Conservation (phyloP, 2,113 vertebrate genomes). For the Tangachromis dhanisi region DNA sequence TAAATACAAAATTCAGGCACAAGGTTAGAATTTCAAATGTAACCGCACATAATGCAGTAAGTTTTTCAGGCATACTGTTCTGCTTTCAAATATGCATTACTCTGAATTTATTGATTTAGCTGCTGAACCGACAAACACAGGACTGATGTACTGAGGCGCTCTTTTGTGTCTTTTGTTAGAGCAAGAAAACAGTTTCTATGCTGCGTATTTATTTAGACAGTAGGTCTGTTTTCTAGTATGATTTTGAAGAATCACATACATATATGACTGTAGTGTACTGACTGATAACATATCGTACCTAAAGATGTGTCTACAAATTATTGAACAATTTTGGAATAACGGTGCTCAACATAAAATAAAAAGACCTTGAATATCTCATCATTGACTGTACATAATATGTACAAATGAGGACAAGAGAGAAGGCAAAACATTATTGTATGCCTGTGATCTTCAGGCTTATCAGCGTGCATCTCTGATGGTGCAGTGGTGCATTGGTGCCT, state of each 20-base stretch:
- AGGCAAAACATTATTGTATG: neutral
- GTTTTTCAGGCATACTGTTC: neutral
- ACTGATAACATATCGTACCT: neutral
- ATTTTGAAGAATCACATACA: neutral
- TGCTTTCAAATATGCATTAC: neutral
- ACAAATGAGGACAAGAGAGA: neutral
- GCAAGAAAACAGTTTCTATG: neutral
- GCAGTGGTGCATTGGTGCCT: neutral
- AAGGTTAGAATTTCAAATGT: neutral
- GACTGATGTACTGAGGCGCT: neutral
- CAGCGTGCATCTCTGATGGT: neutral
- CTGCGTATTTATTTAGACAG: neutral
- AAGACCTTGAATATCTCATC: neutral
- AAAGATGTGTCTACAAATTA: neutral
- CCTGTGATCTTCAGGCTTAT: neutral
- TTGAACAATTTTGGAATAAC: accelerated
- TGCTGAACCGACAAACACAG: neutral
- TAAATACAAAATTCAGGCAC: neutral
- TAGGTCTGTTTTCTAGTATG: neutral
- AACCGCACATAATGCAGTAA: accelerated
- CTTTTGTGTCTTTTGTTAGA: neutral
- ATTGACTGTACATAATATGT: accelerated
- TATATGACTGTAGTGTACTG: neutral
- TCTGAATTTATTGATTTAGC: neutral
- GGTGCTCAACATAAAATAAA: neutral